Percentiles rank a stretch among this genome's conserved stretches.
Evolutionary conservation across 2,888 invertebrate species (phyloP).

Genomic region (Argyresthia goedartella): DNA sequence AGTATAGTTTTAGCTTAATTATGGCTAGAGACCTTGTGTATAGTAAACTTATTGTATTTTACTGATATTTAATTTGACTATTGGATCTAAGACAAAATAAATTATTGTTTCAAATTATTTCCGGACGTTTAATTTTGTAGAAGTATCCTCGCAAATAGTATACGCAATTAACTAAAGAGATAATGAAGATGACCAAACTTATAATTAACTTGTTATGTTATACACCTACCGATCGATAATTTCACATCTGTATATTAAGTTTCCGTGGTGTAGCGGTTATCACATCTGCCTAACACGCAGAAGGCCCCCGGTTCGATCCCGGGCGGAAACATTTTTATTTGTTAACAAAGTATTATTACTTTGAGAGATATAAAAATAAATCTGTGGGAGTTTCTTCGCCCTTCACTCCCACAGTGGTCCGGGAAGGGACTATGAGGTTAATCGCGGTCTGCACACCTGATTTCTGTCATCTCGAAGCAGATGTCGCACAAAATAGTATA

Average conservation of each 20-base stretch:
- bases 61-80: slow-evolving; percentile 21
- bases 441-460: too few relatives aligned
- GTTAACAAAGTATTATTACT: slow-evolving; percentile 3
- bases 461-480: too few relatives aligned
- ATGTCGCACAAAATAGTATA: too few relatives aligned
- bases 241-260: slow-evolving; percentile 22
- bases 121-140: background rate
- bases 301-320: slow-evolving; percentile 24
- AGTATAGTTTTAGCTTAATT: slow-evolving; percentile 32
- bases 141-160: background rate
- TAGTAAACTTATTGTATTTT: slow-evolving; percentile 31
- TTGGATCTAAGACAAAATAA: slow-evolving; percentile 56
- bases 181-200: too few relatives aligned
- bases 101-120: slow-evolving; percentile 61
- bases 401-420: too few relatives aligned
- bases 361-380: background rate
- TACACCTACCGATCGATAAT: background rate
- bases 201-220: background rate
- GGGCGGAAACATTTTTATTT: slow-evolving; percentile 21
- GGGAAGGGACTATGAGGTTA: too few relatives aligned
- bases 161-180: too few relatives aligned
- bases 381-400: too few relatives aligned
- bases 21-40: slow-evolving; percentile 44
- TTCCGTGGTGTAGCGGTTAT: slow-evolving; percentile 84
- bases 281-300: slow-evolving; percentile 75